Evolutionary conservation across 1,140 invertebrate species (phyloP), one percentile per base, ranked within the genome.

Genomic region (Chymomyza costata): DNA sequence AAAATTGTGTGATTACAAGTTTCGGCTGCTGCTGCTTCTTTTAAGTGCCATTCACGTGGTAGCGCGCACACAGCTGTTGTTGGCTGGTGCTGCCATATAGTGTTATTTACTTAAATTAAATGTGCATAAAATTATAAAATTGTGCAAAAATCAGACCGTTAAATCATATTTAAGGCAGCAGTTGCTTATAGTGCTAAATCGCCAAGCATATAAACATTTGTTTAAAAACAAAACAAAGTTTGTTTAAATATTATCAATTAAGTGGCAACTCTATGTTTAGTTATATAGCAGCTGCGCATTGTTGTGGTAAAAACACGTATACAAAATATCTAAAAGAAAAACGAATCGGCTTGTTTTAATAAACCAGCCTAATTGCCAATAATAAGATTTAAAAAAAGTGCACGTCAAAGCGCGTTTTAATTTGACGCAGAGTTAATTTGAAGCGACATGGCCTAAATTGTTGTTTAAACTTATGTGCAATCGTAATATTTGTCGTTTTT

Each of bases 221-320:
- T n/a, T n/a, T n/a, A n/a, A n/a, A n/a, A n/a, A n/a, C n/a, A n/a
- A n/a, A n/a, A n/a, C n/a, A n/a, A n/a, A n/a, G n/a, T n/a, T n/a
- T n/a, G n/a, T n/a, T n/a, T n/a, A n/a, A n/a, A n/a, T n/a, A n/a
- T n/a, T n/a, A n/a, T n/a, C n/a, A n/a, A n/a, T n/a, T n/a, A n/a
- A n/a, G n/a, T n/a, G n/a, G n/a, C n/a, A n/a, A n/a, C n/a, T n/a
- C n/a, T n/a, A n/a, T n/a, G n/a, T n/a, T n/a, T n/a, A 30, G 40
- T 56, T 39, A 48, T 15, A 15, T 41, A 45, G 65, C 70, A 78
- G 70, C 65, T 76, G 71, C 44, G 62, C 48, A 51, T 50, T 59
- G 19, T 70, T 61, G 50, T 61, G 41, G 18, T 47, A 46, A 48
- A 69, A 78, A 53, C 49, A 78, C 49, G 73, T 65, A 55, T 48